Percentiles rank a stretch among this genome's conserved stretches.
phyloP scores from a whole-genome alignment of 2,888 invertebrate genomes.

The Eupithecia subfuscata region DNA sequence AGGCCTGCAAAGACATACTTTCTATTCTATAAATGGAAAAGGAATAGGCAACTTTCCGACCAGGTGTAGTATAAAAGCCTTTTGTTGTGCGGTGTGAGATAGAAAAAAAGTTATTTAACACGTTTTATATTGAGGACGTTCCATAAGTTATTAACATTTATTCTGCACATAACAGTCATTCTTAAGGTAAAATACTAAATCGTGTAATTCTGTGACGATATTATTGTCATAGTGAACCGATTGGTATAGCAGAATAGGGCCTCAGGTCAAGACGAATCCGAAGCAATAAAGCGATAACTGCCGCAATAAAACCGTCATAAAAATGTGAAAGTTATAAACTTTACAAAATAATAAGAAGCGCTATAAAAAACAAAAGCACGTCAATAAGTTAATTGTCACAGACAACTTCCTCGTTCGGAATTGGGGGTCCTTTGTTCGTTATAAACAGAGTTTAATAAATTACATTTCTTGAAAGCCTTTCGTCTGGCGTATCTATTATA shows the following conservation, averaged over 20 bases:
- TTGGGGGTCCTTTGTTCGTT: slow-evolving; percentile 64
- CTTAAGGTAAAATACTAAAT: background rate
- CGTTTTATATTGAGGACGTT: no score
- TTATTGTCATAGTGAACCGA: background rate
- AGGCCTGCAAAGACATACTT: no score
- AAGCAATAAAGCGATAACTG: slow-evolving; percentile 2
- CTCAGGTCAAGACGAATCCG: background rate
- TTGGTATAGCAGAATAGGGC: background rate
- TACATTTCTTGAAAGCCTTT: slow-evolving; percentile 62
- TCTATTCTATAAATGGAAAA: no score
- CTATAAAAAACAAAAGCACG: slow-evolving; percentile 35
- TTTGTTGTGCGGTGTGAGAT: no score
- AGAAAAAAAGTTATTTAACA: no score
- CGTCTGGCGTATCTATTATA: slow-evolving; percentile 72
- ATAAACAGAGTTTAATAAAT: slow-evolving; percentile 70
- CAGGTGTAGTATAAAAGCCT: no score
- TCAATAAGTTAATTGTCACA: slow-evolving; percentile 66
- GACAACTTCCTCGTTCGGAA: slow-evolving; percentile 59
- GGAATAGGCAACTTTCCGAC: no score
- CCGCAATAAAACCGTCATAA: slow-evolving; percentile 7
- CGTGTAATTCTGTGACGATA: background rate
- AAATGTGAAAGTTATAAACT: slow-evolving; percentile 11
- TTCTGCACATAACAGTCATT: no score
- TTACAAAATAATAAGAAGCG: slow-evolving; percentile 7
- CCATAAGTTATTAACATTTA: no score